Evolutionary conservation across 2,113 vertebrate species (phyloP).

Genomic region (Psilopsiagon aymara): DNA sequence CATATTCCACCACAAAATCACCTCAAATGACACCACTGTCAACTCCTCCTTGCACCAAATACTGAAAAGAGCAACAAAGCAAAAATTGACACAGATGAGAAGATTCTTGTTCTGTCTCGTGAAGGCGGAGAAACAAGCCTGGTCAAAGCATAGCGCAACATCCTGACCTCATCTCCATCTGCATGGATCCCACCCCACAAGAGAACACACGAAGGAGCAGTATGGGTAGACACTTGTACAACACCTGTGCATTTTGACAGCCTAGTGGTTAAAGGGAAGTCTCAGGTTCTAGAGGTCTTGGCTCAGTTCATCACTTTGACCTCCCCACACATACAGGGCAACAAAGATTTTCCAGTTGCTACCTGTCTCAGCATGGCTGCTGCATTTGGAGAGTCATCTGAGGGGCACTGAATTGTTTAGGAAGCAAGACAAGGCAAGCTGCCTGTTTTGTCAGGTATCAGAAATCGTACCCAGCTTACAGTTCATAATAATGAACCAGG

Average conservation of each 20-base stretch:
- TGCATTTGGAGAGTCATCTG: not conserved
- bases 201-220: not conserved
- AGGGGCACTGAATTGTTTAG: not conserved
- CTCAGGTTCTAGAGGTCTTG: not conserved
- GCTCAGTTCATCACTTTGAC: conserved; percentile 15
- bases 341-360: not conserved
- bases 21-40: rapidly evolving
- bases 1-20: not conserved
- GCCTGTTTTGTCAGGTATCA: not conserved
- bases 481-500: not conserved
- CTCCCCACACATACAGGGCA: rapidly evolving
- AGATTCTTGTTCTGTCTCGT: not conserved
- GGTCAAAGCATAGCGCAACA: not conserved
- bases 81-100: not conserved
- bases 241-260: not conserved
- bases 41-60: not conserved
- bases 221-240: not conserved
- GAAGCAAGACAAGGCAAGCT: not conserved
- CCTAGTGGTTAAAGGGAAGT: not conserved
- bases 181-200: not conserved
- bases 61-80: not conserved
- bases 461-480: not conserved
- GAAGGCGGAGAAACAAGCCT: not conserved
- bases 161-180: not conserved
- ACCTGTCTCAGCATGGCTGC: not conserved